Evolutionary conservation across 1,140 invertebrate species (phyloP).

Genomic region (Ylistrum balloti): DNA sequence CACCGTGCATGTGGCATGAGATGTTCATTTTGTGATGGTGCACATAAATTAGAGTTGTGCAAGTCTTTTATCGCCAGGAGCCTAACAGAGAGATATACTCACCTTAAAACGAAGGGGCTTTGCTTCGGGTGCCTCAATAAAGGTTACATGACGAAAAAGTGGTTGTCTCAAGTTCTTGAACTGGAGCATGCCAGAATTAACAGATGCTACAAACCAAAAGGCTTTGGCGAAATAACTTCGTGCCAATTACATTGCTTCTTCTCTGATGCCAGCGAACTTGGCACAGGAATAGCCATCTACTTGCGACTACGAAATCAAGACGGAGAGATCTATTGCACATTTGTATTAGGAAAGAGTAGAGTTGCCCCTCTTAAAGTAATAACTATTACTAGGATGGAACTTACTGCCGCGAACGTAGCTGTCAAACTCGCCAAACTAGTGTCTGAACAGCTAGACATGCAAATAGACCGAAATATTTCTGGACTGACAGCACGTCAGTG

Average conservation of each 20-base stretch:
- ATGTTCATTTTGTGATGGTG: no score
- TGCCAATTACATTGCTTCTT: constrained; percentile 46
- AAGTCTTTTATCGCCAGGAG: no score
- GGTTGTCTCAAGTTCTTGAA: constrained; percentile 41
- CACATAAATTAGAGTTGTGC: no score
- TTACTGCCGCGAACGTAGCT: constrained; percentile 81
- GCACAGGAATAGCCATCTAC: constrained; percentile 49
- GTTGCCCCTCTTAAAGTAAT: constrained; percentile 82
- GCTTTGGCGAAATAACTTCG: constrained; percentile 42
- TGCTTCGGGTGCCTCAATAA: no score
- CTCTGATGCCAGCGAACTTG: neutral
- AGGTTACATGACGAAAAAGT: no score
- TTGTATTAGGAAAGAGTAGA: constrained; percentile 59
- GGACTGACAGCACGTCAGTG: constrained; percentile 54
- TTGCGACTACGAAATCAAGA: constrained; percentile 44
- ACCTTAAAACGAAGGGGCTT: no score
- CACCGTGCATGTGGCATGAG: no score
- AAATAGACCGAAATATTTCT: no score
- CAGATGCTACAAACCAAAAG: constrained; percentile 49
- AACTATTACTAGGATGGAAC: no score
- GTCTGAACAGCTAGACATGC: constrained; percentile 48
- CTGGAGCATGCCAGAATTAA: constrained; percentile 27
- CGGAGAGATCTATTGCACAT: neutral
- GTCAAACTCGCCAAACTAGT: constrained; percentile 52
- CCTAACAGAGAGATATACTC: no score